Base-by-base conservation (phyloP, 2,888 invertebrate genomes). In the Amblyjoppa proteus region DNA sequence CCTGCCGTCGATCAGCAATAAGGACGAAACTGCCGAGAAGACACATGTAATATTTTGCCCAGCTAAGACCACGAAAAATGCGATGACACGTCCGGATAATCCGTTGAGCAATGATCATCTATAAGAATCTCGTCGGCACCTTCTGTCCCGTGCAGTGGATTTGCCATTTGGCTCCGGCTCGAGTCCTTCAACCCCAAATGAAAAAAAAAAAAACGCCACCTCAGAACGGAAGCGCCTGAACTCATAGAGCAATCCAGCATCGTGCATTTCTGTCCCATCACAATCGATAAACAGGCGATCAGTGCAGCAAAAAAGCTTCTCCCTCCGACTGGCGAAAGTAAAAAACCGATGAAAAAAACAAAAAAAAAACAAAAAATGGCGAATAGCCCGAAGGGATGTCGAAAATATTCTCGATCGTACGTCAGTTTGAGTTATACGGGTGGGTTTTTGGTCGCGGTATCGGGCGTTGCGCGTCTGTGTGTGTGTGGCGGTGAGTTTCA, bases 401-500 rank as follows among this genome's bases (percentile, higher is more conserved):
- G 91, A 93, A 93, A 93, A 92, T 92, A 93, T 92, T 92, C 91
- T 90, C 89, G 91, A 92, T 92, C 93, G 93, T 93, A 93, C 91
- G 92, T 93, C 92, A 93, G 91, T 84, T 88, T 90, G 91, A 90
- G 90, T 91, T 91, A 92, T 83, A 71, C 81, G 77, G 74, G 77
- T 85, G 82, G 78, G 69, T 77, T 85, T 75, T 83, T 41, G 75
- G 58, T 73, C 38, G 45, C 68, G 73, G 75, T 79, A 68, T 76
- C 76, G 75, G 80, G 68, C 45, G 51, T 64, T 70, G 84, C 25
- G 70, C 25, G 70, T 51, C 76, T 68, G 81, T 68, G 80, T 83
- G 74, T 34, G 77, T 45, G 66, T 69, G 73, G 73, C 45, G 78
- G 69, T 69, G 61, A 79, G 78, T 79, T 75, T 53, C 51, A 9